Conservation (phyloP, 2,797 vertebrate genomes). For the Alectoris magna region DNA sequence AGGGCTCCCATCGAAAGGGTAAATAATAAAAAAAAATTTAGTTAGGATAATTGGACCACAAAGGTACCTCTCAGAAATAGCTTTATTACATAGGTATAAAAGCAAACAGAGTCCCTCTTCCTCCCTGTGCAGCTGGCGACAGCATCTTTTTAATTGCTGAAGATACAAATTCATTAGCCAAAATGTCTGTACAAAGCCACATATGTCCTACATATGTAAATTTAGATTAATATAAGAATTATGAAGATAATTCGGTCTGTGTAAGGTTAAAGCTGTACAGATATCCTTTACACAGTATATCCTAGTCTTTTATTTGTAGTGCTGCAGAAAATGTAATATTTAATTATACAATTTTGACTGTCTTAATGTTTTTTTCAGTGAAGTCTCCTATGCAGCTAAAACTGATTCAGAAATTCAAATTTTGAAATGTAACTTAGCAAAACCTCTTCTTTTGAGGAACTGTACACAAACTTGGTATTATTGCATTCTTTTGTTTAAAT, state of each 20-base stretch:
- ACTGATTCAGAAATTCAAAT: neutral
- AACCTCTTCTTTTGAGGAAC: neutral
- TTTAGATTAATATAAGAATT: neutral
- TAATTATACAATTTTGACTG: neutral
- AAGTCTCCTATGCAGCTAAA: neutral
- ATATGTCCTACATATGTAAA: neutral
- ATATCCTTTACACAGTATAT: neutral
- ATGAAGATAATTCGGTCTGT: neutral
- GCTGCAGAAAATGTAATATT: neutral
- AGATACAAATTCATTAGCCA: neutral
- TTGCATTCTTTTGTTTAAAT: neutral
- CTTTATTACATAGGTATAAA: neutral
- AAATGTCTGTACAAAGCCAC: neutral
- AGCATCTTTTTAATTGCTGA: neutral
- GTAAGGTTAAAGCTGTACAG: neutral
- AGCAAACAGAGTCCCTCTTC: neutral
- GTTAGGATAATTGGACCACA: neutral
- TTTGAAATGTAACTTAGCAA: neutral
- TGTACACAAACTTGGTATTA: neutral
- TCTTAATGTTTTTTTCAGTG: neutral
- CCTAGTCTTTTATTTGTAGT: neutral
- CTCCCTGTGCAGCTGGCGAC: neutral
- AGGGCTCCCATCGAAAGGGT: neutral
- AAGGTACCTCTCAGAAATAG: neutral
- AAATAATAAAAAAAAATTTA: neutral